phyloP scores from a whole-genome alignment of 1,140 invertebrate genomes.

The Drosophila parabipectinata region DNA sequence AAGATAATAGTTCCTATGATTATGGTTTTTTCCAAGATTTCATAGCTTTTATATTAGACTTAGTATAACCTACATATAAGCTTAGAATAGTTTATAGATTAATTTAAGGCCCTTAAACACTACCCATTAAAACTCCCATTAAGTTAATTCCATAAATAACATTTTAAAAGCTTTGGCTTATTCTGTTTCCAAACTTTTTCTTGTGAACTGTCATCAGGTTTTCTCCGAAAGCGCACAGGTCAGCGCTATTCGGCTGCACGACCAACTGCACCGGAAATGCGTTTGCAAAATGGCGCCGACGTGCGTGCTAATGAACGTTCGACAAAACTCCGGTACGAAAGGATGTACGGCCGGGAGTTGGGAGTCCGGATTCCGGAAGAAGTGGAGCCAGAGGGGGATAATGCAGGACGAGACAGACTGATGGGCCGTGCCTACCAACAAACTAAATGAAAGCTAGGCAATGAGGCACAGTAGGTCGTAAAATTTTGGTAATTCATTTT shows the following conservation, averaged over 20 bases:
- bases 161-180: background rate
- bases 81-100: too few relatives aligned
- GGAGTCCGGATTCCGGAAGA: background rate
- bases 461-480: conserved; percentile 19
- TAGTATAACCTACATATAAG: too few relatives aligned
- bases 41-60: too few relatives aligned
- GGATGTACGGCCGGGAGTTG: conserved; percentile 7
- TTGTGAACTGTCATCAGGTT: background rate
- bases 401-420: background rate
- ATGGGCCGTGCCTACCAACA: conserved; percentile 24
- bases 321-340: conserved; percentile 27
- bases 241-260: conserved; percentile 53
- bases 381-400: background rate
- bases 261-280: conserved; percentile 73
- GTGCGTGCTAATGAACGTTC: conserved; percentile 78
- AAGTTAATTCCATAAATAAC: background rate
- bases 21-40: too few relatives aligned
- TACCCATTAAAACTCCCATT: background rate
- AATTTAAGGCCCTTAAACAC: too few relatives aligned
- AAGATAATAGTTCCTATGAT: too few relatives aligned
- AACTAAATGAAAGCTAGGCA: conserved; percentile 49
- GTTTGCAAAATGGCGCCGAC: conserved; percentile 75
- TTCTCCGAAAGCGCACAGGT: background rate
- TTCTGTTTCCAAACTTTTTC: background rate
- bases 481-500: too few relatives aligned